Conservation (phyloP, 2,888 invertebrate species). For the Leptopterna dolabrata region DNA sequence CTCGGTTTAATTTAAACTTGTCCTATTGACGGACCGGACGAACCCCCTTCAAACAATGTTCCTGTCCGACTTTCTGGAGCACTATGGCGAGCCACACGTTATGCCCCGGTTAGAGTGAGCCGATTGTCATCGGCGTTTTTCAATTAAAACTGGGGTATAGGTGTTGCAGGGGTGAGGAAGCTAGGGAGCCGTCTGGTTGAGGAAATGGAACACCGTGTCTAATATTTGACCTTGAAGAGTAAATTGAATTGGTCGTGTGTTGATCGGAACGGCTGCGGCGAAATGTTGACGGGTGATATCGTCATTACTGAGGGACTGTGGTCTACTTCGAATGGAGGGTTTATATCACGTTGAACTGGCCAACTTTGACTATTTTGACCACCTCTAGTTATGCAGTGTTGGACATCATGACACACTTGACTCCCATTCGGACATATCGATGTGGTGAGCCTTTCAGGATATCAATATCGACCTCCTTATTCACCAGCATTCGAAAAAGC, state of each 20-base stretch:
- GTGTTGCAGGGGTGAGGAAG: background rate
- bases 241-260: background rate
- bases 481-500: no score
- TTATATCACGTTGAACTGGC: no score
- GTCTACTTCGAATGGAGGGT: no score
- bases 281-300: no score
- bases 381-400: no score
- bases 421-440: no score
- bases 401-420: no score
- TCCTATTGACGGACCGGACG: conserved; percentile 13
- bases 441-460: no score
- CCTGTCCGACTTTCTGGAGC: conserved; percentile 9
- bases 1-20: conserved; percentile 29
- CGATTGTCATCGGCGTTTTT: background rate
- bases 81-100: background rate
- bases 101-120: background rate
- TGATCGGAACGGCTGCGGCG: no score
- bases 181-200: background rate
- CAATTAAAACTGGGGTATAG: background rate
- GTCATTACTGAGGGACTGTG: no score
- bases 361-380: no score
- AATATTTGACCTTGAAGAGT: background rate
- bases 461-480: no score
- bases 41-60: conserved; percentile 22
- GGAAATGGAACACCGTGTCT: background rate